These are phyloP conservation scores for Tautogolabrus adspersus DNA, from an alignment of 2,113 vertebrate species.

Conservation along the genomic window DNA sequence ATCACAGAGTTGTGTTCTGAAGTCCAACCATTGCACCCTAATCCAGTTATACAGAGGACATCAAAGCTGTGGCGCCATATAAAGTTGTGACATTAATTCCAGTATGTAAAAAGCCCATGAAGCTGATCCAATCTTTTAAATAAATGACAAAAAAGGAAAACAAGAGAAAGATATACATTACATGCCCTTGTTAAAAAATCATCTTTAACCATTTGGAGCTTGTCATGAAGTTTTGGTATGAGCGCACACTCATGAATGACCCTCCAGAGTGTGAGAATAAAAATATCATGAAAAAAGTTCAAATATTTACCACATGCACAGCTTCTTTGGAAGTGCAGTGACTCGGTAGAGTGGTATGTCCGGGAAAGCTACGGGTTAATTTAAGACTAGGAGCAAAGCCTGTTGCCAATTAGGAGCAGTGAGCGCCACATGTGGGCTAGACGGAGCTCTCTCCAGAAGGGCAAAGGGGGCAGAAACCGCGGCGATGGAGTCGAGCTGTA, in stretches of 20 bases:
- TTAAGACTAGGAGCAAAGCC: conserved; percentile 80
- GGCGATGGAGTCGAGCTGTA: conserved; percentile 45
- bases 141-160: background rate
- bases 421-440: conserved; percentile 80
- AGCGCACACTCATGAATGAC: background rate
- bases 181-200: background rate
- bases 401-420: conserved; percentile 85
- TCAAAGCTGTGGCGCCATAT: conserved; percentile 36
- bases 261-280: conserved; percentile 13
- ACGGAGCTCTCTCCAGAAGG: conserved; percentile 63
- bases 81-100: conserved; percentile 25
- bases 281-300: conserved; percentile 41
- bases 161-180: background rate
- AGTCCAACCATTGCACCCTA: conserved; percentile 19
- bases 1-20: conserved; percentile 36
- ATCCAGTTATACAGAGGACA: conserved; percentile 21
- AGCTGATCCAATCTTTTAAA: conserved; percentile 30
- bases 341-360: conserved; percentile 66
- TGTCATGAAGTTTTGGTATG: background rate
- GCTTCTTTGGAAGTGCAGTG: conserved; percentile 43
- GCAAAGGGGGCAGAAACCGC: conserved; percentile 60
- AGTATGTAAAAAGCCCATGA: conserved; percentile 29
- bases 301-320: conserved; percentile 60
- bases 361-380: conserved; percentile 83
- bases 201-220: background rate